These are phyloP conservation scores for Andrena hattorfiana DNA, from an alignment of 2,888 invertebrate species.

Conservation along the genomic window DNA sequence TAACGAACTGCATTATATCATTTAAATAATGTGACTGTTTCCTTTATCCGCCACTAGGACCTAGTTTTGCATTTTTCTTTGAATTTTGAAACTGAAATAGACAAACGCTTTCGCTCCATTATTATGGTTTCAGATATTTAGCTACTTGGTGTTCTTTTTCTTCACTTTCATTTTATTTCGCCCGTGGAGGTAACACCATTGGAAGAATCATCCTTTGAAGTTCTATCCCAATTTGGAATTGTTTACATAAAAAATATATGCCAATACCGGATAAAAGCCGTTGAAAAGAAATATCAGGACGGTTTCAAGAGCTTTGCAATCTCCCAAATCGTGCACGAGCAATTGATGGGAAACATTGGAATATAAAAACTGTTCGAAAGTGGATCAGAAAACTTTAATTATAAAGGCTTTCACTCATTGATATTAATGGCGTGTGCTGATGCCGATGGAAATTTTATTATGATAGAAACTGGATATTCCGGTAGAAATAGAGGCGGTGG, in stretches of 20 bases:
- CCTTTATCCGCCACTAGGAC: neutral
- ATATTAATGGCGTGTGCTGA: neutral
- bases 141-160: too few relatives aligned
- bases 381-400: neutral
- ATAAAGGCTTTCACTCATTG: conserved; percentile 3
- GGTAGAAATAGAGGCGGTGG: neutral
- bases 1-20: neutral
- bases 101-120: neutral
- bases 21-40: neutral
- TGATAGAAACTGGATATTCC: neutral
- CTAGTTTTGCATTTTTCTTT: neutral
- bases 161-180: too few relatives aligned
- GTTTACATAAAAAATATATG: too few relatives aligned
- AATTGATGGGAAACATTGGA: conserved; percentile 2
- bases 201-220: too few relatives aligned
- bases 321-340: neutral
- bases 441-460: neutral
- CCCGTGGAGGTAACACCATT: too few relatives aligned
- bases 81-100: neutral
- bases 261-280: too few relatives aligned
- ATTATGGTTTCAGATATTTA: neutral
- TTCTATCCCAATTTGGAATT: too few relatives aligned
- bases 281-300: too few relatives aligned
- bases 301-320: too few relatives aligned
- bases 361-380: neutral